phyloP scores from a whole-genome alignment of 1,140 invertebrate genomes.

The Acarapis woodi region DNA sequence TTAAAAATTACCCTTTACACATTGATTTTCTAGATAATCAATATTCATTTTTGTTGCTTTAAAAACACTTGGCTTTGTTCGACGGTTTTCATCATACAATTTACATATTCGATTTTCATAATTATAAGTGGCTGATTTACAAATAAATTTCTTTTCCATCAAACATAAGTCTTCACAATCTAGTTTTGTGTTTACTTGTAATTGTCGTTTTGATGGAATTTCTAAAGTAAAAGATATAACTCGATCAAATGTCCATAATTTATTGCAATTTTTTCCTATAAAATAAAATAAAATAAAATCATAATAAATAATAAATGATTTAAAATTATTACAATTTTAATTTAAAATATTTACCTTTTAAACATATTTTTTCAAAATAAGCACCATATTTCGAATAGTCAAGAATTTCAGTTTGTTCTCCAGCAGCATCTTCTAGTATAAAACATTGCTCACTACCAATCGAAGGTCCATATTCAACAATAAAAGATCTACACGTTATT shows the following conservation, averaged over 20 bases:
- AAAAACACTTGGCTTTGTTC: conserved; percentile 19
- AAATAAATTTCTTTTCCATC: conserved; percentile 16
- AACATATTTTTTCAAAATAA: conserved; percentile 24
- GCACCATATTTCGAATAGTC: conserved; percentile 17
- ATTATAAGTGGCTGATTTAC: conserved; percentile 21
- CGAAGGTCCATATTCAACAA: conserved; percentile 17
- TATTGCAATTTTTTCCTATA: conserved; percentile 18
- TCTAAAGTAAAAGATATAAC: conserved; percentile 21
- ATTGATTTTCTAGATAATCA: conserved; percentile 25
- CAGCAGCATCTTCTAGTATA: conserved; percentile 18
- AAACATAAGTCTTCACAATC: conserved; percentile 22
- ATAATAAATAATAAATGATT: conserved; percentile 1
- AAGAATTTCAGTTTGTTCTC: conserved; percentile 16
- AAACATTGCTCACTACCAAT: conserved; percentile 19
- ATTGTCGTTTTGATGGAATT: conserved; percentile 17
- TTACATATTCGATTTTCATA: conserved; percentile 17
- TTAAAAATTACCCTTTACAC: conserved; percentile 17
- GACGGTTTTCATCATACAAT: conserved; percentile 20
- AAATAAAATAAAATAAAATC: conserved; percentile 2
- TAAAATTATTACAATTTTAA: conserved; percentile 4
- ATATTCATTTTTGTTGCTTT: conserved; percentile 17
- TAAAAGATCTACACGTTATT: conserved; percentile 19
- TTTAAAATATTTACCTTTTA: conserved; percentile 10
- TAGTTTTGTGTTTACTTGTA: conserved; percentile 17
- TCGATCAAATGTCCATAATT: conserved; percentile 23